These are phyloP conservation scores for Calliphora vicina DNA, from an alignment of 1,140 invertebrate genomes.

Conservation along the genomic window DNA sequence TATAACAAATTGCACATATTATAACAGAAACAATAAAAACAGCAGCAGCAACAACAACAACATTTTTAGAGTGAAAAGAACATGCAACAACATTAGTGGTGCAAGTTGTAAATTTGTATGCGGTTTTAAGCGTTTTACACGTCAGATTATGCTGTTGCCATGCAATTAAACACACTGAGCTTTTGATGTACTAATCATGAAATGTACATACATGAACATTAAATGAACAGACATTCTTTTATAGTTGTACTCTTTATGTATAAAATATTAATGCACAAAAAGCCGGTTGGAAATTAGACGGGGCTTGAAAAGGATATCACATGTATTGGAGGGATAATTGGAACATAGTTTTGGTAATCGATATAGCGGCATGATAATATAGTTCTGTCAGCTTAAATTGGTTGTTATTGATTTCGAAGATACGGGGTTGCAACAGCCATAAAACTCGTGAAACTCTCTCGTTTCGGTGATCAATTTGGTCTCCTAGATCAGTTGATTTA, in stretches of 20 bases:
- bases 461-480: too few relatives aligned
- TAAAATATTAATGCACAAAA: neutral
- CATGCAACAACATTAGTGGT: slow-evolving; percentile 20
- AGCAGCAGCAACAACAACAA: neutral
- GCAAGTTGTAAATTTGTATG: slow-evolving; percentile 27
- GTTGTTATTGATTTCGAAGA: too few relatives aligned
- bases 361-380: too few relatives aligned
- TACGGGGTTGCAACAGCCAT: too few relatives aligned
- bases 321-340: too few relatives aligned
- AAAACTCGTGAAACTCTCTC: too few relatives aligned
- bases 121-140: slow-evolving; percentile 30
- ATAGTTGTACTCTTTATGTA: too few relatives aligned
- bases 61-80: neutral
- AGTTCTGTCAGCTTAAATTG: too few relatives aligned
- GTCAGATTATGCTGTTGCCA: slow-evolving; percentile 34
- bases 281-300: neutral
- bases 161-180: slow-evolving; percentile 18
- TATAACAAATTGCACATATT: neutral
- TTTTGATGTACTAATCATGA: slow-evolving; percentile 3
- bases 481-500: too few relatives aligned
- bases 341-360: too few relatives aligned
- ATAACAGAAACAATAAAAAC: neutral
- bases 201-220: neutral
- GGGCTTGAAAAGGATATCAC: neutral
- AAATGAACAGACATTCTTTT: neutral